Evolutionary conservation across 2,113 vertebrate genomes (phyloP), one percentile per base, ranked within the genome.

Genomic region (Sturnira hondurensis): DNA sequence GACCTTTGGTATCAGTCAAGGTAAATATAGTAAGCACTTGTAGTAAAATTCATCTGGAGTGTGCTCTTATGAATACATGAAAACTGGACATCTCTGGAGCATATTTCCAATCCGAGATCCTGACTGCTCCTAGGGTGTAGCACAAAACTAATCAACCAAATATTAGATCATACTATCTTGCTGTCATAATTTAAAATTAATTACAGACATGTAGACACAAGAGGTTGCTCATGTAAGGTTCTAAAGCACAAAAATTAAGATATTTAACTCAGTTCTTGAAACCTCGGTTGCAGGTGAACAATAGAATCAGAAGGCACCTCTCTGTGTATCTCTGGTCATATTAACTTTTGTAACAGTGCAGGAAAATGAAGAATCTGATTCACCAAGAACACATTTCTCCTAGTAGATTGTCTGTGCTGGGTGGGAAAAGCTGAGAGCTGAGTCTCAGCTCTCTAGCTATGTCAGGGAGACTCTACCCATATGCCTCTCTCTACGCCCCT

Each of bases 61-160:
- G 10, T 7, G n/a, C 50, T 52, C 61, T 92, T 90, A 47, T 19
- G 36, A 95, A 73, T 63, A 95, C 92, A 67, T 47, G 43, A 16
- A 82, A 86, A 86, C 31, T 50, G 58, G 31, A 19, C 43, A 36
- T 76, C 50, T 89, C 70, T 61, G 38, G 70, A 95, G 36, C 17
- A 45, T 22, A 84, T 65, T 83, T 20, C 38, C 92, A 89, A 36
- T 77, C 28, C 78, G 61, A 91, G 63, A 95, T 52, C 50, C 52
- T 77, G 22, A n/a, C 76, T 63, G 36, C 28, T 52, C 70, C 14
- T 28, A 76, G 74, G 26, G 28, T 33, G 2, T 54, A 83, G 41
- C 71, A 91, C 84, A 68, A 96, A 93, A 74, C 17, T 91, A 56
- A 96, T 56, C 58, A 77, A 47, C 61, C 65, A 70, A 41, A 26